Evolutionary conservation across 2,888 invertebrate species (phyloP).

Genomic region (Campoplex nolae): DNA sequence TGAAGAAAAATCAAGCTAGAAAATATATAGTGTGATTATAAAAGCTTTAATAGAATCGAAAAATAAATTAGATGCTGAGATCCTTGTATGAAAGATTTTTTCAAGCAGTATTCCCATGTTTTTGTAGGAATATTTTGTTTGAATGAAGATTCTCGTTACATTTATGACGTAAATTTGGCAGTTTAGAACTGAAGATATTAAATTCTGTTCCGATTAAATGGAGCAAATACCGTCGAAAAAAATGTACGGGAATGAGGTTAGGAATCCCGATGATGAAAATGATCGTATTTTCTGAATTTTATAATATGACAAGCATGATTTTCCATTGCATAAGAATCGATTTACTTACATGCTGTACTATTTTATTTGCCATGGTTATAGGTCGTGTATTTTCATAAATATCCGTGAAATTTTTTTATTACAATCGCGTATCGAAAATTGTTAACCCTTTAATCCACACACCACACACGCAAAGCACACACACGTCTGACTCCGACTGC

Average conservation of each 20-base stretch:
- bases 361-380: conserved; percentile 13
- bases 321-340: not conserved
- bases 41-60: not conserved
- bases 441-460: not conserved
- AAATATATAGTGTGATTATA: not conserved
- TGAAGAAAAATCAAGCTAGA: not conserved
- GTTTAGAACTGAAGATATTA: not conserved
- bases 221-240: not conserved
- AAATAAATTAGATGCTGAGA: too few relatives aligned
- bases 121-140: not conserved
- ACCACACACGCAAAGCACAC: not conserved
- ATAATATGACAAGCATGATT: not conserved
- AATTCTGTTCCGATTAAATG: not conserved
- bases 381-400: not conserved
- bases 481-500: not conserved
- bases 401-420: not conserved
- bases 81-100: too few relatives aligned
- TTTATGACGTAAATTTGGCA: not conserved
- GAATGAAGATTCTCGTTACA: not conserved
- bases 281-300: not conserved
- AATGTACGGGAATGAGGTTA: conserved; percentile 9
- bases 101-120: not conserved
- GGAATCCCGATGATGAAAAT: conserved; percentile 2
- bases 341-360: not conserved
- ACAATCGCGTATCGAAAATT: conserved; percentile 2